These are phyloP conservation scores for Ochropacha duplaris DNA, from an alignment of 2,888 invertebrate genomes.

Conservation along the genomic window DNA sequence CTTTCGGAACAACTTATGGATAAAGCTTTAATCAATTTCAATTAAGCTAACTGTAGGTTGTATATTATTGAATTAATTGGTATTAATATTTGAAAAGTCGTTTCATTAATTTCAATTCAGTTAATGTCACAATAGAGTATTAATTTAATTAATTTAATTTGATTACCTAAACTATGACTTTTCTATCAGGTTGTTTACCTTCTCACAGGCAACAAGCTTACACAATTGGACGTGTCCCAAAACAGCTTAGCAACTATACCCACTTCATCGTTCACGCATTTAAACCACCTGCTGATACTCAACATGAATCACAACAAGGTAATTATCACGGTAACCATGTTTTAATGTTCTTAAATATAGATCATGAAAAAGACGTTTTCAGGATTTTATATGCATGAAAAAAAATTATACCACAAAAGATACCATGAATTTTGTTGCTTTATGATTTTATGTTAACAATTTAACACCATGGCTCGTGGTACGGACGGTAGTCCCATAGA, in stretches of 20 bases:
- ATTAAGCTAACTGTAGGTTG: too few species aligned
- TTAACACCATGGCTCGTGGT: too few species aligned
- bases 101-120: background rate
- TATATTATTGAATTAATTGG: too few species aligned
- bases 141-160: too few species aligned
- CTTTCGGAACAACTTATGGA: too few species aligned
- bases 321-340: constrained; percentile 14
- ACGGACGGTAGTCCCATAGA: too few species aligned
- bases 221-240: constrained; percentile 94
- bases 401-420: too few species aligned
- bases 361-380: background rate
- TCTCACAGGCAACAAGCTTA: constrained; percentile 89
- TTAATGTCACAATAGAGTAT: background rate
- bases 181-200: background rate
- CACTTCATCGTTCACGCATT: constrained; percentile 89
- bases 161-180: background rate
- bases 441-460: too few species aligned
- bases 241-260: constrained; percentile 92
- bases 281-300: constrained; percentile 92
- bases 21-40: too few species aligned
- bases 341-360: background rate
- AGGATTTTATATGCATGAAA: background rate
- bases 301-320: constrained; percentile 94
- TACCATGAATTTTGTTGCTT: too few species aligned
- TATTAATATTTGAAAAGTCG: background rate